These are phyloP conservation scores for Prionailurus bengalensis DNA, from an alignment of 2,113 vertebrate genomes.

Conservation along the genomic window DNA sequence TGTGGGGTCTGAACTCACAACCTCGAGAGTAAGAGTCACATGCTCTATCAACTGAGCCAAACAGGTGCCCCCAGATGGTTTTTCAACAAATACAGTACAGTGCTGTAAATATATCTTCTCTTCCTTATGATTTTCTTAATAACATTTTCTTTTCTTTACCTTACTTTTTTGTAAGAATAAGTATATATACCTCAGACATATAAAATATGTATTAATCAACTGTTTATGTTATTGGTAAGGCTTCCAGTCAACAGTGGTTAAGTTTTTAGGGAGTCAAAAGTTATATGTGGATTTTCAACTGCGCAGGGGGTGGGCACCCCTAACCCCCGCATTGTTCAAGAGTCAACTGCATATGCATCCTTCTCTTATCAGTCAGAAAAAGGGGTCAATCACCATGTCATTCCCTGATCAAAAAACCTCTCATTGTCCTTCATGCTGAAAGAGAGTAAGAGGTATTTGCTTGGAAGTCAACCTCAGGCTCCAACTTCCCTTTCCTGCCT, in stretches of 20 bases:
- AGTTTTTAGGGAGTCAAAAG: neutral
- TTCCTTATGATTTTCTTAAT: neutral
- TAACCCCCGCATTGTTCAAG: neutral
- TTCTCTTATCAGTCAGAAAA: neutral
- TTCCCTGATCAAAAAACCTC: neutral
- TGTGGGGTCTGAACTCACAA: too few species aligned
- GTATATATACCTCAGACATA: neutral
- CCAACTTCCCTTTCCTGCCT: neutral
- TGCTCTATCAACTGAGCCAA: too few species aligned
- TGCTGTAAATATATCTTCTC: neutral
- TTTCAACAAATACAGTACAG: neutral
- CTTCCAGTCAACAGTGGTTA: neutral
- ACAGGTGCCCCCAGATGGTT: neutral
- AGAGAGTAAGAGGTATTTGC: neutral
- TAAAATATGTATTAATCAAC: neutral
- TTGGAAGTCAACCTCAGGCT: neutral
- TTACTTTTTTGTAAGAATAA: neutral
- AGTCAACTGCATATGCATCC: neutral
- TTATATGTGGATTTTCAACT: neutral
- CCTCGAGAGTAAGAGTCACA: too few species aligned
- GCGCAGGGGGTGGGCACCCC: neutral
- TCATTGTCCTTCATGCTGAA: neutral
- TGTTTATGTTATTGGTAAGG: neutral
- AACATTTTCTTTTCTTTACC: neutral
- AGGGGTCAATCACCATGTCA: neutral